These are phyloP conservation scores for Flabesymbios commensalis DNA, from an alignment of 2,888 invertebrate species.

Conservation along the genomic window DNA sequence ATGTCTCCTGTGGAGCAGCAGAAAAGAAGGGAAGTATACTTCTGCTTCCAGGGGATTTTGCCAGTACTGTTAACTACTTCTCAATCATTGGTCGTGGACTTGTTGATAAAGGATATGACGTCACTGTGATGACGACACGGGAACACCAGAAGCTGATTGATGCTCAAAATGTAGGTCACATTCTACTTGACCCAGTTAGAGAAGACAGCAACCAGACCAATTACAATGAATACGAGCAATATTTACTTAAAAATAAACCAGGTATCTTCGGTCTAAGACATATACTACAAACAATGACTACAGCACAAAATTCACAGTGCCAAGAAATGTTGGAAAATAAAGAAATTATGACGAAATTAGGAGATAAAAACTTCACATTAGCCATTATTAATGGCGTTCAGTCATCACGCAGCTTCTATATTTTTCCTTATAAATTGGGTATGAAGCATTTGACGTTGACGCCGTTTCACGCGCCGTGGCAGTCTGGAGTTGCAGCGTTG, in stretches of 20 bases:
- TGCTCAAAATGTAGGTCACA: too few relatives aligned
- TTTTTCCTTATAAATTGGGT: slow-evolving; percentile 12
- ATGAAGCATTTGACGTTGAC: slow-evolving; percentile 3
- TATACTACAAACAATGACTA: too few relatives aligned
- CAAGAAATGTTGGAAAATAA: background rate
- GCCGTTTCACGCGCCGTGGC: background rate
- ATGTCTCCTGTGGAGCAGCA: too few relatives aligned
- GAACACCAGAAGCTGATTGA: too few relatives aligned
- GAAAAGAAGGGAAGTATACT: too few relatives aligned
- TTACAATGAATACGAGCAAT: too few relatives aligned
- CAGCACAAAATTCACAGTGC: too few relatives aligned
- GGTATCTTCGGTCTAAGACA: too few relatives aligned
- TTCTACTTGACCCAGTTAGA: too few relatives aligned
- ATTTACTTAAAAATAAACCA: too few relatives aligned
- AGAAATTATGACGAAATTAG: background rate
- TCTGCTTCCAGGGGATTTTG: too few relatives aligned
- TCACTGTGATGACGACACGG: background rate
- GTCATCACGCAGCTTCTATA: background rate
- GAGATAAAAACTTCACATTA: background rate
- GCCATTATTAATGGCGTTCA: slow-evolving; percentile 5
- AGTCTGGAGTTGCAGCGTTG: slow-evolving; percentile 1
- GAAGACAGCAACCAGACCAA: too few relatives aligned
- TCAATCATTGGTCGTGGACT: background rate
- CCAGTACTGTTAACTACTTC: slow-evolving; percentile 8
- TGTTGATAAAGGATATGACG: slow-evolving; percentile 2